phyloP scores from a whole-genome alignment of 2,797 vertebrate genomes.

The Anabas testudineus region DNA sequence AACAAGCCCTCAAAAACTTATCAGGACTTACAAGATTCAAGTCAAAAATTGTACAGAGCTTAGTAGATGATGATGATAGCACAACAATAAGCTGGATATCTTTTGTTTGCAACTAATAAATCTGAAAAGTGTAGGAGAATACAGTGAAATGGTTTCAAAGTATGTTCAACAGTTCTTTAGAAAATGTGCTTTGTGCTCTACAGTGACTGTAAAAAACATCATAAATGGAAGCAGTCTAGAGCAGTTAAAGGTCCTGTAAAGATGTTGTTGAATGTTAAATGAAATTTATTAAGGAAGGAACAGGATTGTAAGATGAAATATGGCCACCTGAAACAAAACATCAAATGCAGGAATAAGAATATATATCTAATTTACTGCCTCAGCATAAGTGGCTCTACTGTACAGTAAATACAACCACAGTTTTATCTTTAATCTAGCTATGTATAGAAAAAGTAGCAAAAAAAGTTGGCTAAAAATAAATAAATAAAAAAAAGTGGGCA shows the following conservation, averaged over 20 bases:
- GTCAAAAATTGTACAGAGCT: background rate
- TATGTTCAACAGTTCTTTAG: background rate
- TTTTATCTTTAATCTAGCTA: no score
- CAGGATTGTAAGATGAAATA: no score
- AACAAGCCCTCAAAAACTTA: constrained; percentile 10
- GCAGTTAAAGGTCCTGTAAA: background rate
- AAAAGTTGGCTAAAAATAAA: background rate
- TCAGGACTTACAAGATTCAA: constrained; percentile 19
- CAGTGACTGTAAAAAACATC: no score
- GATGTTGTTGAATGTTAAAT: background rate
- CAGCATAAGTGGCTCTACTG: no score
- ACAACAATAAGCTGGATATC: constrained; percentile 23
- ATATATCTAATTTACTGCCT: no score
- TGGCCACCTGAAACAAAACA: no score
- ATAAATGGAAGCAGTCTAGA: no score
- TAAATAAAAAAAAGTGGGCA: background rate
- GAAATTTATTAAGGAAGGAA: background rate
- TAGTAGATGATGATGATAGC: background rate
- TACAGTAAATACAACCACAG: no score
- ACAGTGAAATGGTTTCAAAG: constrained; percentile 15
- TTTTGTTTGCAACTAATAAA: constrained; percentile 26
- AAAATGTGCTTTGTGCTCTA: constrained; percentile 14
- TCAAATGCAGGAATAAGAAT: no score
- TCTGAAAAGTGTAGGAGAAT: constrained; percentile 22
- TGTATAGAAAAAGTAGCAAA: no score